Evolutionary conservation across 1,140 invertebrate genomes (phyloP).

Genomic region (Drosophila melanica): DNA sequence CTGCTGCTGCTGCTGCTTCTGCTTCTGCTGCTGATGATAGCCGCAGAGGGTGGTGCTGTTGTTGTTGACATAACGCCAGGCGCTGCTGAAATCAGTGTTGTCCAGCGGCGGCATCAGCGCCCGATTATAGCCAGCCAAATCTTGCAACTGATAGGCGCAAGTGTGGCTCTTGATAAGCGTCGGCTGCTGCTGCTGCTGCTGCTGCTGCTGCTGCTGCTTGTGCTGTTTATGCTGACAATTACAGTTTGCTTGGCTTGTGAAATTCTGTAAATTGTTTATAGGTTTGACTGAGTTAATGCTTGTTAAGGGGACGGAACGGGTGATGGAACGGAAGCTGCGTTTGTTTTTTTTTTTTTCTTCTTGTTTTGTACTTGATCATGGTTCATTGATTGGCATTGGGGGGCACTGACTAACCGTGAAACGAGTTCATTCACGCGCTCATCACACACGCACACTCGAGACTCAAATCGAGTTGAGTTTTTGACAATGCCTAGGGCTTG

Average conservation of each 20-base stretch:
- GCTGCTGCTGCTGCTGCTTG: constrained; percentile 33
- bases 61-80: constrained; percentile 69
- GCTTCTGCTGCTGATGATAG: constrained; percentile 49
- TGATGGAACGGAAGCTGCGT: constrained; percentile 6
- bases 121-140: constrained; percentile 66
- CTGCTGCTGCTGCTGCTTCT: constrained; percentile 14
- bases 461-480: constrained; percentile 20
- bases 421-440: constrained; percentile 71
- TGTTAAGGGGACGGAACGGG: background rate
- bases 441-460: constrained; percentile 17
- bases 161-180: constrained; percentile 73
- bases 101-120: constrained; percentile 72
- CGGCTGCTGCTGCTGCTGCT: constrained; percentile 47
- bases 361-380: constrained; percentile 71
- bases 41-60: constrained; percentile 55
- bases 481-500: constrained; percentile 48
- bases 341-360: too few species aligned
- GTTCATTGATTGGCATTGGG: constrained; percentile 72
- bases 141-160: constrained; percentile 72
- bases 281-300: constrained; percentile 5
- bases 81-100: constrained; percentile 63
- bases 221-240: constrained; percentile 66
- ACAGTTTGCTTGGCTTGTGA: constrained; percentile 75
- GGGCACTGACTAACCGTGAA: constrained; percentile 42
- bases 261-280: constrained; percentile 66